Conservation (phyloP, 2,797 vertebrate species). For the Atherinosoma microstoma region DNA sequence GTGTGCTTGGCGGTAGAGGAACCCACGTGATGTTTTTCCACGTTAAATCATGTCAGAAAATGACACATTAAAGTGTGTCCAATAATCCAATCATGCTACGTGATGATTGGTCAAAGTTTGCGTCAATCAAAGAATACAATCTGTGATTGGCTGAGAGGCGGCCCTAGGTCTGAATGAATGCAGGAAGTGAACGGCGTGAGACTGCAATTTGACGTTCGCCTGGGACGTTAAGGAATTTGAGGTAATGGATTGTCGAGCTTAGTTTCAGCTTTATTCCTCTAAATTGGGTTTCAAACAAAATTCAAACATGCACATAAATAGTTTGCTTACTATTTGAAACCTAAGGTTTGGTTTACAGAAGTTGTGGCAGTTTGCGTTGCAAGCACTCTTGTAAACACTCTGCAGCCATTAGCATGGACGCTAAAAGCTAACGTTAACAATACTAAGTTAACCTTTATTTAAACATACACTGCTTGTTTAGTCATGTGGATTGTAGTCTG, state of each 20-base stretch:
- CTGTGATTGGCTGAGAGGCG: constrained; percentile 75
- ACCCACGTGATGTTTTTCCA: background rate
- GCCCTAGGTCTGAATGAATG: constrained; percentile 70
- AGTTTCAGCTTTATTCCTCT: background rate
- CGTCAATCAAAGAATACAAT: constrained; percentile 3
- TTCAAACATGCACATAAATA: background rate
- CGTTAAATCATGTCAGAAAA: background rate
- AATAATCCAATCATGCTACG: background rate
- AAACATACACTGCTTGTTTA: background rate
- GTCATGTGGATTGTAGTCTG: background rate
- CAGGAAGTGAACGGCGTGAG: constrained; percentile 82
- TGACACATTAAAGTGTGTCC: background rate
- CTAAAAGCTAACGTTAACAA: constrained; percentile 60
- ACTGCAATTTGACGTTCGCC: constrained; percentile 81
- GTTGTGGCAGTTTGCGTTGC: background rate
- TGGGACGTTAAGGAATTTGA: constrained; percentile 45
- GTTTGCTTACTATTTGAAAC: fast-evolving
- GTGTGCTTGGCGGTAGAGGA: background rate
- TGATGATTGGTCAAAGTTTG: constrained; percentile 54
- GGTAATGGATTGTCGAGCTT: constrained; percentile 52
- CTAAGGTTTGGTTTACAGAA: background rate
- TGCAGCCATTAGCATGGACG: constrained; percentile 53
- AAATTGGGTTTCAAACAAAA: background rate
- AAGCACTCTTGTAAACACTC: background rate
- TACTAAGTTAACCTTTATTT: constrained; percentile 22